Conservation (phyloP, 2,888 invertebrate species). For the Pasiphila rectangulata region DNA sequence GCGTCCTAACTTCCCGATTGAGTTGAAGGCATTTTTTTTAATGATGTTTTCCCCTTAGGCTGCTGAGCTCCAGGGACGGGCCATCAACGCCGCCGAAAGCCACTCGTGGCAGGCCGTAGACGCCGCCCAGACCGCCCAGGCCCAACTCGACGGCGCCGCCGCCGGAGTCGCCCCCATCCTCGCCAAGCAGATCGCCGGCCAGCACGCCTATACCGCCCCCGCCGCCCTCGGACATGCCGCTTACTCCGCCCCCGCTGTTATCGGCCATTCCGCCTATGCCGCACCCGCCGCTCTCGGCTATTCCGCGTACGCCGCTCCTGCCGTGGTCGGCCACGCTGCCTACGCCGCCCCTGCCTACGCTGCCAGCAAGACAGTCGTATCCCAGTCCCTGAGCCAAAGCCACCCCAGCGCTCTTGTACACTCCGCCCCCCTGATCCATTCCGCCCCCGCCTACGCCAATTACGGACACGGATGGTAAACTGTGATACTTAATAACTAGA, state of each 20-base stretch:
- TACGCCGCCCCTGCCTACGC: slow-evolving; percentile 29
- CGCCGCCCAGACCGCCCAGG: slow-evolving; percentile 55
- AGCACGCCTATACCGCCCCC: slow-evolving; percentile 41
- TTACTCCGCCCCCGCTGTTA: slow-evolving; percentile 39
- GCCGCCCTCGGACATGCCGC: slow-evolving; percentile 47
- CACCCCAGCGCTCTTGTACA: slow-evolving; percentile 51
- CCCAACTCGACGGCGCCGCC: slow-evolving; percentile 66
- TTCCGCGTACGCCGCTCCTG: slow-evolving; percentile 39
- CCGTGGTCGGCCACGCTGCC: slow-evolving; percentile 35
- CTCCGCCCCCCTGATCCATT: slow-evolving; percentile 38
- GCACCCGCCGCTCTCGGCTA: slow-evolving; percentile 36
- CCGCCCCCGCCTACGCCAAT: slow-evolving; percentile 36
- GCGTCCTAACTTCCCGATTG: too few species aligned
- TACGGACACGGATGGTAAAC: slow-evolving; percentile 65
- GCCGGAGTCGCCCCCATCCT: slow-evolving; percentile 39
- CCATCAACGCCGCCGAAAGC: slow-evolving; percentile 65
- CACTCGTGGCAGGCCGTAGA: slow-evolving; percentile 59
- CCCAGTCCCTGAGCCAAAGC: slow-evolving; percentile 41
- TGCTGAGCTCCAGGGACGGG: slow-evolving; percentile 68
- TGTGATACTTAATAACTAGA: slow-evolving; percentile 62
- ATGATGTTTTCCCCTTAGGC: slow-evolving; percentile 35
- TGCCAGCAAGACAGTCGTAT: slow-evolving; percentile 46
- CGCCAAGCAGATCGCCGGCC: slow-evolving; percentile 61
- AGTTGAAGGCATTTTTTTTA: too few species aligned
- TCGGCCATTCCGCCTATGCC: slow-evolving; percentile 35